Percentiles rank a stretch among this genome's conserved stretches.
Evolutionary conservation across 2,888 invertebrate species (phyloP).

Genomic region (Mantis religiosa): DNA sequence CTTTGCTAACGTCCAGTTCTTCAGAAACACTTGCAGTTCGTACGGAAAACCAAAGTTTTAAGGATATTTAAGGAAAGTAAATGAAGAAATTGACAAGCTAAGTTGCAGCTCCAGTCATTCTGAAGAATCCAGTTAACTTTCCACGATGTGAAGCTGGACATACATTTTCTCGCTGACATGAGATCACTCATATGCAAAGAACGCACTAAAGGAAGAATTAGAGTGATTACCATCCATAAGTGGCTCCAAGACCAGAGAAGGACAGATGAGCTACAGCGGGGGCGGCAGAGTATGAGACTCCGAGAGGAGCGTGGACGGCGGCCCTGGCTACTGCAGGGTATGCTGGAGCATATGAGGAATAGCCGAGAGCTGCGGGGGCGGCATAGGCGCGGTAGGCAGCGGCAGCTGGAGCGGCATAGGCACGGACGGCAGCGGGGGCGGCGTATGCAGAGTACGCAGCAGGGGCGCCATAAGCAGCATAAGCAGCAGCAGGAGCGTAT

Average conservation of each 20-base stretch:
- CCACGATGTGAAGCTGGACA: no score
- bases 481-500: neutral
- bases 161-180: neutral
- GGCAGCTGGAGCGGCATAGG: neutral
- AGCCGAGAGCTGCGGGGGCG: constrained; percentile 5
- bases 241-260: constrained; percentile 27
- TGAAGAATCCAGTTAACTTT: no score
- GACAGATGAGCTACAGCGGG: constrained; percentile 26
- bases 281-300: constrained; percentile 6
- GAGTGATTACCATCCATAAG: constrained; percentile 24
- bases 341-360: neutral
- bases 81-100: no score
- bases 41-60: no score
- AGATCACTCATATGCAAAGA: neutral
- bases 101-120: no score
- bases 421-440: constrained; percentile 5
- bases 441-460: constrained; percentile 14
- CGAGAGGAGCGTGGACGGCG: constrained; percentile 12
- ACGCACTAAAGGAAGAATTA: neutral
- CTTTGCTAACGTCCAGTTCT: no score
- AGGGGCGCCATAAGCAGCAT: neutral
- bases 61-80: no score
- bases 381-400: neutral
- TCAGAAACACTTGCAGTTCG: no score
- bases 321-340: constrained; percentile 2